A percentile compares a stretch with the other conserved stretches of the same genome.
Evolutionary conservation across 2,797 vertebrate genomes (phyloP).

Genomic region (Phoebastria nigripes): DNA sequence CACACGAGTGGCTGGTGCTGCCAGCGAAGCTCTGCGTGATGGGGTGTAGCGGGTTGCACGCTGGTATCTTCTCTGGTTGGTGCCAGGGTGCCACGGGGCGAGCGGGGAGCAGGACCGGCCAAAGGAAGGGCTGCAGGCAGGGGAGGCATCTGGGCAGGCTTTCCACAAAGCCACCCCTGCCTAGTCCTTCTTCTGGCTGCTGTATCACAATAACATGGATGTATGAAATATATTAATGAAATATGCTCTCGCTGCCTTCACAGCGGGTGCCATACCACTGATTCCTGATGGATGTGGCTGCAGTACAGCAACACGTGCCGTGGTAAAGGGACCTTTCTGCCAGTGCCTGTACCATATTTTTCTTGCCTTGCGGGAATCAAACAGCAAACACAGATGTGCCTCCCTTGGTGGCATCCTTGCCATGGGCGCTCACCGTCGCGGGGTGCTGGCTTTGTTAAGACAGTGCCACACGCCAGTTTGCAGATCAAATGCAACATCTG

Average conservation of each 20-base stretch:
- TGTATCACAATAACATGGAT: neutral
- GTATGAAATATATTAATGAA: neutral
- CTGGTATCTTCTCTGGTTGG: neutral
- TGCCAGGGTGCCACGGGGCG: fast-evolving
- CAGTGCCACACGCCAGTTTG: neutral
- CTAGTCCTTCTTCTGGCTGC: neutral
- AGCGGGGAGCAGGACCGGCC: neutral
- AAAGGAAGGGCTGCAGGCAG: neutral
- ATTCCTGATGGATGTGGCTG: neutral
- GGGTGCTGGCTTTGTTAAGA: too few relatives aligned
- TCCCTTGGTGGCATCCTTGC: fast-evolving
- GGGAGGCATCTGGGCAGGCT: fast-evolving
- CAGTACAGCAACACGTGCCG: neutral
- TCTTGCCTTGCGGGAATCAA: too few relatives aligned
- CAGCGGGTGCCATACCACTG: fast-evolving
- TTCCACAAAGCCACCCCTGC: too few relatives aligned
- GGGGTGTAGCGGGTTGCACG: too few relatives aligned
- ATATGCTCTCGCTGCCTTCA: fast-evolving
- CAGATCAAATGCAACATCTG: neutral
- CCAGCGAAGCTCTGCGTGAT: neutral
- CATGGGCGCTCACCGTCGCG: fast-evolving
- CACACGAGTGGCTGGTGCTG: neutral
- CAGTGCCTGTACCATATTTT: too few relatives aligned
- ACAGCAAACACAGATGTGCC: too few relatives aligned
- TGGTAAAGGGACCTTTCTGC: neutral